Conservation (phyloP, 2,113 vertebrate species). For the Macrotis lagotis region DNA sequence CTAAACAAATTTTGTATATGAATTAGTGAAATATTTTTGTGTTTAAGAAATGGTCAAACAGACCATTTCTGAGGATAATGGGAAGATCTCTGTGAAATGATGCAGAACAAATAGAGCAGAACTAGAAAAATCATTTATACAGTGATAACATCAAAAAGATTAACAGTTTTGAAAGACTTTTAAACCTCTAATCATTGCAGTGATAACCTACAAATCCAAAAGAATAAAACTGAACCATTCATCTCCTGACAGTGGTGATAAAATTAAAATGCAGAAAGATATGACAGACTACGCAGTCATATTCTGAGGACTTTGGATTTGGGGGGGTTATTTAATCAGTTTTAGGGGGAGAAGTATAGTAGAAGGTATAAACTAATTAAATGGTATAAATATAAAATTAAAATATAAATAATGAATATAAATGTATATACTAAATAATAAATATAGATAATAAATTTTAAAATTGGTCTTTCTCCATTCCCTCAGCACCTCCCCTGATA, state of each 20-base stretch:
- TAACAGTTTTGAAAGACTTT: neutral
- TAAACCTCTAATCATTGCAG: neutral
- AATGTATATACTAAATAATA: neutral
- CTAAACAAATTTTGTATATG: neutral
- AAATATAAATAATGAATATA: too few species aligned
- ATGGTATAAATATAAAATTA: neutral
- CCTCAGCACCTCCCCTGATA: neutral
- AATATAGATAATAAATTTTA: neutral
- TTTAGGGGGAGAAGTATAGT: neutral
- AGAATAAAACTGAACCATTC: neutral
- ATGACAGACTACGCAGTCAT: neutral
- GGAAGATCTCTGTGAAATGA: neutral
- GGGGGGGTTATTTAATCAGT: too few species aligned
- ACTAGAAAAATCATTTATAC: neutral
- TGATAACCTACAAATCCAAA: neutral
- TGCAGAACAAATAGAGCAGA: neutral
- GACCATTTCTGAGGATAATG: neutral
- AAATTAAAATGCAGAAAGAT: neutral
- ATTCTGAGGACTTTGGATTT: too few species aligned
- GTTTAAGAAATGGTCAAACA: neutral
- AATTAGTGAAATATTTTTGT: neutral
- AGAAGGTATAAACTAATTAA: neutral
- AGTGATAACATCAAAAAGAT: neutral
- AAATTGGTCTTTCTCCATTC: neutral
- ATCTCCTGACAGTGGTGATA: neutral